Percentiles rank a stretch among this genome's conserved stretches.
phyloP scores from a whole-genome alignment of 2,888 invertebrate species.

The Ceriagrion tenellum region DNA sequence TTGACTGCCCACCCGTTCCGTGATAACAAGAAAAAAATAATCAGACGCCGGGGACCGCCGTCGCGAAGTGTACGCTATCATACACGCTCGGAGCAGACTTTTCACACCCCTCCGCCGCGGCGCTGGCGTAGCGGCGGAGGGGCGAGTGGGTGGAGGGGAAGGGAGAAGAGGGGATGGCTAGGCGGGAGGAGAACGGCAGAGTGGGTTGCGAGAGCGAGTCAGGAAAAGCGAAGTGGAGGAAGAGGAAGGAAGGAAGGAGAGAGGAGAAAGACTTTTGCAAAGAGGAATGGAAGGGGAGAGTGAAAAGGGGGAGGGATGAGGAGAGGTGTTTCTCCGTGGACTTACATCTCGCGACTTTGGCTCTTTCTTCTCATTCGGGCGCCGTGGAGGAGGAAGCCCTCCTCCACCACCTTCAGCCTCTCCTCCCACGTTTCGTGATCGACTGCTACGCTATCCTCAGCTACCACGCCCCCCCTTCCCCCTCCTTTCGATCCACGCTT shows the following conservation, averaged over 20 bases:
- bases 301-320: not conserved
- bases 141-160: not conserved
- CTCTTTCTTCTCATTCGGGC: too few species aligned
- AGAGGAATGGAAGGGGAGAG: not conserved
- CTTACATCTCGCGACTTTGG: too few species aligned
- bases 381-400: not conserved
- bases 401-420: not conserved
- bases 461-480: not conserved
- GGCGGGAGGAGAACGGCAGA: conserved; percentile 1
- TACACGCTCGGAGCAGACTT: not conserved
- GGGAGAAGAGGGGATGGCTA: not conserved
- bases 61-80: not conserved
- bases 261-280: not conserved
- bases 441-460: conserved; percentile 15
- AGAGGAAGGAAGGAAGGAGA: not conserved
- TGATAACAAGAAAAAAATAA: not conserved
- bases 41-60: not conserved
- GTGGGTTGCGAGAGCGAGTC: not conserved
- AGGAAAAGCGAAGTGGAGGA: conserved; percentile 1
- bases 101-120: conserved; percentile 39
- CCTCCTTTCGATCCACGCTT: conserved; percentile 6
- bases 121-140: conserved; percentile 54
- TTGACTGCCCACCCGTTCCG: not conserved
- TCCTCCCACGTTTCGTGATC: not conserved
- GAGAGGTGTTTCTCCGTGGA: not conserved